A percentile compares a stretch with the other conserved stretches of the same genome.
phyloP scores from a whole-genome alignment of 2,113 vertebrate genomes.

The Hippocampus guttulatus region DNA sequence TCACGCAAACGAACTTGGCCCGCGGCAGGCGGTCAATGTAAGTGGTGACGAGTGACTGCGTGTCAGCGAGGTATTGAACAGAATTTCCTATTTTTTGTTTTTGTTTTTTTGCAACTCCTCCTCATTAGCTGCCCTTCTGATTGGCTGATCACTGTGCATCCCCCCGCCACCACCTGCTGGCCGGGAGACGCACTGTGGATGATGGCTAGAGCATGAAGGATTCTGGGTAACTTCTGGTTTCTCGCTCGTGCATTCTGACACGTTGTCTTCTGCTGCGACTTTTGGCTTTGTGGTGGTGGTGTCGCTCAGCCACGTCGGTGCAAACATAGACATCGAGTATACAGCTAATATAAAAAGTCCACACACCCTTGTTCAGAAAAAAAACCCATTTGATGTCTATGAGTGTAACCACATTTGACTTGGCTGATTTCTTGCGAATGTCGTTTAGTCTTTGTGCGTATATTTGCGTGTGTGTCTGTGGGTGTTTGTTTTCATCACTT shows the following conservation, averaged over 20 bases:
- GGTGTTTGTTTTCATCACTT: too few species aligned
- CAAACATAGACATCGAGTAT: not conserved
- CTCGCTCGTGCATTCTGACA: not conserved
- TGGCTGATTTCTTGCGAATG: not conserved
- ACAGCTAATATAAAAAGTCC: not conserved
- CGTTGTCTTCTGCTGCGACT: slow-evolving; percentile 2
- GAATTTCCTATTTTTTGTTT: slow-evolving; percentile 17
- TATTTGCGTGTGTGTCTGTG: too few species aligned
- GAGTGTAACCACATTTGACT: not conserved
- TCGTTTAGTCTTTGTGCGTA: not conserved
- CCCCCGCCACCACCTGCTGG: slow-evolving; percentile 25
- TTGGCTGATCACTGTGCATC: slow-evolving; percentile 35
- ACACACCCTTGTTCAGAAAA: not conserved
- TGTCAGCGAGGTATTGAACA: slow-evolving; percentile 72
- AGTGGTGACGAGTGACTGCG: slow-evolving; percentile 70
- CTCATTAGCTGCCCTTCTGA: not conserved
- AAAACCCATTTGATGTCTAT: not conserved
- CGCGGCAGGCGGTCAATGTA: slow-evolving; percentile 58
- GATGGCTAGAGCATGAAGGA: slow-evolving; percentile 45
- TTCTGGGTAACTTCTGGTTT: slow-evolving; percentile 19
- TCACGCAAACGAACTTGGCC: slow-evolving; percentile 48
- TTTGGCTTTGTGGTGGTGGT: not conserved
- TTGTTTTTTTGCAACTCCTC: too few species aligned
- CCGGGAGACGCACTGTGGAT: slow-evolving; percentile 48
- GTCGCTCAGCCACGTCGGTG: not conserved